A percentile compares a stretch with the other conserved stretches of the same genome.
phyloP scores from a whole-genome alignment of 2,113 vertebrate species.

The Octodon degus region DNA sequence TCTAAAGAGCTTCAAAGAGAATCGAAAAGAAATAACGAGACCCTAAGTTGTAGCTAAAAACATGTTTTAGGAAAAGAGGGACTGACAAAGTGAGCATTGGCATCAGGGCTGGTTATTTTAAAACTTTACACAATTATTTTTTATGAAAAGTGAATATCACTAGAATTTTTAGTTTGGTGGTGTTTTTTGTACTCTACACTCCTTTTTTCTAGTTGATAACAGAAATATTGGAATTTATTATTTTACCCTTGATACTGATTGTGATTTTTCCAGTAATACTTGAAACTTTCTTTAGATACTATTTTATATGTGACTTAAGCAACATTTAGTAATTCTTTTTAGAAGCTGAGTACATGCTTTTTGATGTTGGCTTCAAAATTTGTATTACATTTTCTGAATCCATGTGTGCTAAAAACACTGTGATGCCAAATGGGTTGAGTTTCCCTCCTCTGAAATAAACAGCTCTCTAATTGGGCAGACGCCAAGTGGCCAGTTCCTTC shows the following conservation, averaged over 20 bases:
- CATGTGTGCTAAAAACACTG: background rate
- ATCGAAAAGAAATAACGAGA: background rate
- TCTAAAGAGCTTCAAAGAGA: background rate
- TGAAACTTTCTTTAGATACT: slow-evolving; percentile 55
- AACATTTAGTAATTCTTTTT: slow-evolving; percentile 6
- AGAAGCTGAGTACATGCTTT: background rate
- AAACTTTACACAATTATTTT: slow-evolving; percentile 15
- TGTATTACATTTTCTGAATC: background rate
- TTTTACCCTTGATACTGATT: slow-evolving; percentile 25
- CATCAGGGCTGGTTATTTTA: background rate
- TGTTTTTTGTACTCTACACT: background rate
- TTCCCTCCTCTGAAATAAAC: background rate
- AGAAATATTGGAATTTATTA: background rate
- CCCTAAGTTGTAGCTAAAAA: slow-evolving; percentile 21
- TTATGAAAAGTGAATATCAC: slow-evolving; percentile 13
- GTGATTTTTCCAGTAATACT: slow-evolving; percentile 32
- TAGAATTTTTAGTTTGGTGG: slow-evolving; percentile 6
- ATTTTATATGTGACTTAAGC: slow-evolving; percentile 25
- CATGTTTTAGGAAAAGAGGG: background rate
- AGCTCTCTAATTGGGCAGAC: background rate
- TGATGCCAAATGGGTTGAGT: background rate
- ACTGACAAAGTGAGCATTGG: background rate
- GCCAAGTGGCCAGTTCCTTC: background rate
- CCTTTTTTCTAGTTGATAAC: slow-evolving; percentile 4
- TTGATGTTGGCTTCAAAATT: background rate